These are phyloP conservation scores for Peromyscus attwateri DNA, from an alignment of 2,797 vertebrate genomes.

Conservation along the genomic window DNA sequence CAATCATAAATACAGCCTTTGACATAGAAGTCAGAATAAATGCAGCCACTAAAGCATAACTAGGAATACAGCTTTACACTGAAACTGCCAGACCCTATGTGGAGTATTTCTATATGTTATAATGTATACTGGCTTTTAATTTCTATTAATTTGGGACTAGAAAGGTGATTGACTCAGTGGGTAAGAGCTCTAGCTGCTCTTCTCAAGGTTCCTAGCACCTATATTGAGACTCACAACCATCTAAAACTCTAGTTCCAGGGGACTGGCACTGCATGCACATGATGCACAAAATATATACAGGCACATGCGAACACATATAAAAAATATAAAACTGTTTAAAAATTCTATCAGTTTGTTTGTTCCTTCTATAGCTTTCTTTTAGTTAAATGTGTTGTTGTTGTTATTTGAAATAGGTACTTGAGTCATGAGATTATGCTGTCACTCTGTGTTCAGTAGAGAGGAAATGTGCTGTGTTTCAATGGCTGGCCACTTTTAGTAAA, in stretches of 20 bases:
- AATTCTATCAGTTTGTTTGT: not conserved
- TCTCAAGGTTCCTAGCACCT: not conserved
- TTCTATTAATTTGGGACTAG: not conserved
- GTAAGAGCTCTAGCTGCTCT: not conserved
- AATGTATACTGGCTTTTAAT: not conserved
- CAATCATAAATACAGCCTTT: not conserved
- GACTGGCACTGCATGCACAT: not conserved
- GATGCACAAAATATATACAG: not conserved
- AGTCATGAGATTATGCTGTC: not conserved
- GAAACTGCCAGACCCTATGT: not conserved
- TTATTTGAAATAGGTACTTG: not conserved
- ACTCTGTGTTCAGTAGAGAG: not conserved
- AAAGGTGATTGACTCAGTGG: no score
- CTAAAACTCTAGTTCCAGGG: not conserved
- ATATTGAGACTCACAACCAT: not conserved
- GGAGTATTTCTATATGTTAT: not conserved
- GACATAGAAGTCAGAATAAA: not conserved
- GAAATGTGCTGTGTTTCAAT: not conserved
- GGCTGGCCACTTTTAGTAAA: not conserved
- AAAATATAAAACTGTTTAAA: not conserved
- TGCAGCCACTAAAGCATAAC: accelerated
- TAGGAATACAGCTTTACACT: accelerated
- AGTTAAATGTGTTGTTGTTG: not conserved
- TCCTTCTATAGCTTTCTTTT: not conserved
- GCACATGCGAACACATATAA: not conserved